Base-by-base conservation (phyloP, 2,113 vertebrate species). In the Oplegnathus fasciatus region DNA sequence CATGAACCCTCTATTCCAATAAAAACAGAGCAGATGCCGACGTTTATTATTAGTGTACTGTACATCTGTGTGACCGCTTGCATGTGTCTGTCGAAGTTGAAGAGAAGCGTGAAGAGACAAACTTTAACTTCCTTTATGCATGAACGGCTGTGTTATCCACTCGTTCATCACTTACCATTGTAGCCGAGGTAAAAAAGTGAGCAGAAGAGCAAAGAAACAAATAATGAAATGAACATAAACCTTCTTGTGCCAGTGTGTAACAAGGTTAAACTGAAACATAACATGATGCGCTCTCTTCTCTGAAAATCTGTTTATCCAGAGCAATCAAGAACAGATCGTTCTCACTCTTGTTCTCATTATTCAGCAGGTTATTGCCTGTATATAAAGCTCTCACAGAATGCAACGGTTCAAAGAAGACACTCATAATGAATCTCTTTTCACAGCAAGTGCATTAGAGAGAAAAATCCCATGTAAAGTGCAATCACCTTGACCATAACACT, bases 401-500 rank as follows among this genome's bases (percentile, higher is more conserved):
- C 52, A 71, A 50, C 24, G 26, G 44, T 46, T 67, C 52, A 6
- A 70, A 48, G 4, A 32, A 80, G 26, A 73, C 5, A 2, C 48
- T 46, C 20, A 32, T 10, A 8, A 48, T 1, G 0, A 42, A 40
- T 44, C 11, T 55, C 30, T 61, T 77, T 57, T 64, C 8, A 69
- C 6, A 30, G 14, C 1, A 5, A 65, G 20, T 40, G 2, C 4
- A 66, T 62, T 1, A 14, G 17, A 73, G 10, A 84, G 18, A 22
- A 15, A 65, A 80, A 40, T 76, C 40, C 8, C 14, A 26, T 68
- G 24, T 42, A 40, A 69, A 82, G 64, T 50, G 6, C 20, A 66
- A 28, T n/a, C 26, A 17, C 26, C 66, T 67, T 58, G 57, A 55
- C n/a, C 22, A 22, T 80, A 13, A 79, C 85, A 74, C 8, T 86